These are phyloP conservation scores for Aricia agestis DNA, from an alignment of 1,140 invertebrate species.

Conservation along the genomic window DNA sequence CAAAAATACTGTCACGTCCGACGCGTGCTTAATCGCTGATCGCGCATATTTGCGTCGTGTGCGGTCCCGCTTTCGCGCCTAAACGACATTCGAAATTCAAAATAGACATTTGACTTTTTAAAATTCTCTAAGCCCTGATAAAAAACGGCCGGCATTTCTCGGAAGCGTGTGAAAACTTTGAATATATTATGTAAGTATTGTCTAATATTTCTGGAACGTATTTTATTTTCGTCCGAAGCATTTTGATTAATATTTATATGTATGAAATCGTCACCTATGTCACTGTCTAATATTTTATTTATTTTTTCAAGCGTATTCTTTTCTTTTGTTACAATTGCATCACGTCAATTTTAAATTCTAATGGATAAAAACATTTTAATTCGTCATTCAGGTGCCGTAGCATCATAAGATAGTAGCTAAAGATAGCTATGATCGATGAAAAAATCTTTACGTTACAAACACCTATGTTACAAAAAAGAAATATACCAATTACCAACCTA, in stretches of 20 bases:
- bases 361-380: background rate
- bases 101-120: slow-evolving; percentile 28
- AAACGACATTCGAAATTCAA: slow-evolving; percentile 30
- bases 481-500: no score
- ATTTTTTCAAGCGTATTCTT: background rate
- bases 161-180: slow-evolving; percentile 13
- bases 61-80: slow-evolving; percentile 27
- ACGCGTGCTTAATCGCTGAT: slow-evolving; percentile 29
- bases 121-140: slow-evolving; percentile 16
- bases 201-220: slow-evolving; percentile 4
- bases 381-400: background rate
- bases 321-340: background rate
- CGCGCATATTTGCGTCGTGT: slow-evolving; percentile 30
- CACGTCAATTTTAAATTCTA: slow-evolving; percentile 1
- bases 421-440: background rate
- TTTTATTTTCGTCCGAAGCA: slow-evolving; percentile 5
- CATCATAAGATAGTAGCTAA: no score
- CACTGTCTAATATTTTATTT: slow-evolving; percentile 5
- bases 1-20: slow-evolving; percentile 13
- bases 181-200: slow-evolving; percentile 8
- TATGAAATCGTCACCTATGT: background rate
- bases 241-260: slow-evolving; percentile 13
- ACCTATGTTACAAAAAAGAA: background rate
- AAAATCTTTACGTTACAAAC: background rate
- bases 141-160: slow-evolving; percentile 8